phyloP scores from a whole-genome alignment of 2,113 vertebrate genomes.

The Ptychochromis oligacanthus region DNA sequence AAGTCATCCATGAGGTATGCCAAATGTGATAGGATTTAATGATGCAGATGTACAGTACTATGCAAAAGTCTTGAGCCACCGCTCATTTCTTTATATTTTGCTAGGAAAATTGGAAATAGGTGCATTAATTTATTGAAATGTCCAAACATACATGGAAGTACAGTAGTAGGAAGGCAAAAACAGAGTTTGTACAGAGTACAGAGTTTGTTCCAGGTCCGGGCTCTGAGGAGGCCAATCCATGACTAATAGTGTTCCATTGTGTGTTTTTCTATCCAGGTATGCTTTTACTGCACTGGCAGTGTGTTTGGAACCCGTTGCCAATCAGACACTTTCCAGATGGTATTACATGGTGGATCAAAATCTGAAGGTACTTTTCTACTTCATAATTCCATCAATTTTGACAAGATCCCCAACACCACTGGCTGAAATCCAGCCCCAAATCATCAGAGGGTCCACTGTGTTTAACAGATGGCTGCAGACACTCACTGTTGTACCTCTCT shows the following conservation, averaged over 20 bases:
- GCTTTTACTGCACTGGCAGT: neutral
- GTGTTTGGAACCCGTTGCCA: neutral
- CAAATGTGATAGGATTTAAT: constrained; percentile 23
- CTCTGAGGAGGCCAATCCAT: neutral
- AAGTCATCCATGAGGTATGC: constrained; percentile 11
- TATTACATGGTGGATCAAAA: too few relatives aligned
- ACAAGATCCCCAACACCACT: neutral
- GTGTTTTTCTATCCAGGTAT: neutral
- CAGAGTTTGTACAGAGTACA: neutral
- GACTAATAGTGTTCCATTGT: neutral
- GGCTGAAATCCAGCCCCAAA: neutral
- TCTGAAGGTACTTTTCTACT: too few relatives aligned
- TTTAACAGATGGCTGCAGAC: too few relatives aligned
- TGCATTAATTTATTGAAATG: neutral
- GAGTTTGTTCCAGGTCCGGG: neutral
- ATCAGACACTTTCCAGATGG: too few relatives aligned
- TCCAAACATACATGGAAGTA: neutral
- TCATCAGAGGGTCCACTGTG: neutral
- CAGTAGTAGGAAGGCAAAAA: neutral
- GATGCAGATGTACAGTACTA: neutral
- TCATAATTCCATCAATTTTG: neutral
- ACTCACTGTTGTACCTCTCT: too few relatives aligned
- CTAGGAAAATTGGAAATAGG: neutral
- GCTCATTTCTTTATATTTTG: neutral
- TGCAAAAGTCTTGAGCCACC: too few relatives aligned